Evolutionary conservation across 2,888 invertebrate genomes (phyloP).

Genomic region (Rhabditophanes sp.): DNA sequence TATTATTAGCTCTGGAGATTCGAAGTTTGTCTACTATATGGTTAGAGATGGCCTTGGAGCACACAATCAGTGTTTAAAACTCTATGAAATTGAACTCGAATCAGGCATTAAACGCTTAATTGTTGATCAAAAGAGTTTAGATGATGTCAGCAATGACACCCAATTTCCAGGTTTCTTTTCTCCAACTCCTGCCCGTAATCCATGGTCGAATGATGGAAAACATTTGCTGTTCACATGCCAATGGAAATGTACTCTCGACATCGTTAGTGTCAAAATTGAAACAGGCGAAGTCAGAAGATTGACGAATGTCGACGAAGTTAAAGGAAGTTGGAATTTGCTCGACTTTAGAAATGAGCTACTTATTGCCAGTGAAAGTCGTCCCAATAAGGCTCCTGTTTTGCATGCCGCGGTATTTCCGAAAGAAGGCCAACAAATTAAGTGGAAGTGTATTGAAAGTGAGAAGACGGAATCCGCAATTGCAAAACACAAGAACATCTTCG

Average conservation of each 20-base stretch:
- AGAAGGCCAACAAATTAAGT: slow-evolving; percentile 11
- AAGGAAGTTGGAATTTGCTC: slow-evolving; percentile 25
- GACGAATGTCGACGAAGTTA: slow-evolving; percentile 18
- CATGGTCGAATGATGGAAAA: slow-evolving; percentile 24
- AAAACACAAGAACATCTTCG: slow-evolving; percentile 6
- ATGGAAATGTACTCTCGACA: slow-evolving; percentile 29
- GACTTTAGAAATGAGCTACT: slow-evolving; percentile 26
- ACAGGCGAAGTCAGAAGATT: slow-evolving; percentile 15
- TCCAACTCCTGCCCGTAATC: slow-evolving; percentile 8
- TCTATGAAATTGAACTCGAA: slow-evolving; percentile 2
- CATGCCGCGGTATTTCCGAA: slow-evolving; percentile 11
- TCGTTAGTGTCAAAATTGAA: slow-evolving; percentile 18
- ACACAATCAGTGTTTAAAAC: slow-evolving; percentile 1
- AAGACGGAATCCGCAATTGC: slow-evolving; percentile 4
- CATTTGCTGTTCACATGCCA: slow-evolving; percentile 19
- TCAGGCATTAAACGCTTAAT: slow-evolving; percentile 1
- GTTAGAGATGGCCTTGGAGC: background rate
- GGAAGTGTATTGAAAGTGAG: background rate
- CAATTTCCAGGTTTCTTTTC: slow-evolving; percentile 14
- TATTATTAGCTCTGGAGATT: background rate
- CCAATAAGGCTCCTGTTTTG: slow-evolving; percentile 24
- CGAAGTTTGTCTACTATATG: slow-evolving; percentile 1
- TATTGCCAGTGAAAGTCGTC: slow-evolving; percentile 23
- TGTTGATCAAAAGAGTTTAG: slow-evolving; percentile 8
- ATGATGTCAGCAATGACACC: background rate